phyloP scores from a whole-genome alignment of 2,797 vertebrate species.

The Eulemur albifrons region DNA sequence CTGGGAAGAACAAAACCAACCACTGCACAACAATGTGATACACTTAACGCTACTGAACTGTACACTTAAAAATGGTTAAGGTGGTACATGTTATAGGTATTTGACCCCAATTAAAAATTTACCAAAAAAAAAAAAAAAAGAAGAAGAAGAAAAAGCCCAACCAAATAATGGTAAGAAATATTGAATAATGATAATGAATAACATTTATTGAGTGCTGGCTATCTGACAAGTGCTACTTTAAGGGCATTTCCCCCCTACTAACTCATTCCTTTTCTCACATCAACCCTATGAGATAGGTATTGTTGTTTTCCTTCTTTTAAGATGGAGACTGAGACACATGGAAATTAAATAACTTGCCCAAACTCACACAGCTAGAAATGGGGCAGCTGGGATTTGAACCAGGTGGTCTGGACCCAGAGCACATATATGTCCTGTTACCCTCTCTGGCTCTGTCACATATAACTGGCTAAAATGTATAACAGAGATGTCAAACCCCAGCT shows the following conservation, averaged over 20 bases:
- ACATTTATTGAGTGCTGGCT: neutral
- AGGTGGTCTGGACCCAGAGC: neutral
- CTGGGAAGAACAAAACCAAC: neutral
- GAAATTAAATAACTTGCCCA: neutral
- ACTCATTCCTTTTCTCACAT: neutral
- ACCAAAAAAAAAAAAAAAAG: neutral
- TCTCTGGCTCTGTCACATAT: neutral
- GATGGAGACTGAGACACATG: neutral
- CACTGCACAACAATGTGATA: neutral
- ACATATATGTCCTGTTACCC: fast-evolving
- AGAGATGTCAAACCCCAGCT: neutral
- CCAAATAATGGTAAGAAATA: neutral
- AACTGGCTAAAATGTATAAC: neutral
- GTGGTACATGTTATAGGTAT: neutral
- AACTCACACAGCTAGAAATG: neutral
- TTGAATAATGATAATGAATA: neutral
- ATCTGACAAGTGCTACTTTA: neutral
- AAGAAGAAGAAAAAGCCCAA: neutral
- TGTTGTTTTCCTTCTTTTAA: neutral
- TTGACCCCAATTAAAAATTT: neutral
- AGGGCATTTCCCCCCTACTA: neutral
- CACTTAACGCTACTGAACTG: neutral
- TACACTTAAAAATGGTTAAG: neutral
- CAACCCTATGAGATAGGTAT: neutral
- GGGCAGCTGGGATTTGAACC: neutral